These are phyloP conservation scores for Promerops cafer DNA, from an alignment of 2,113 vertebrate genomes.

Conservation along the genomic window DNA sequence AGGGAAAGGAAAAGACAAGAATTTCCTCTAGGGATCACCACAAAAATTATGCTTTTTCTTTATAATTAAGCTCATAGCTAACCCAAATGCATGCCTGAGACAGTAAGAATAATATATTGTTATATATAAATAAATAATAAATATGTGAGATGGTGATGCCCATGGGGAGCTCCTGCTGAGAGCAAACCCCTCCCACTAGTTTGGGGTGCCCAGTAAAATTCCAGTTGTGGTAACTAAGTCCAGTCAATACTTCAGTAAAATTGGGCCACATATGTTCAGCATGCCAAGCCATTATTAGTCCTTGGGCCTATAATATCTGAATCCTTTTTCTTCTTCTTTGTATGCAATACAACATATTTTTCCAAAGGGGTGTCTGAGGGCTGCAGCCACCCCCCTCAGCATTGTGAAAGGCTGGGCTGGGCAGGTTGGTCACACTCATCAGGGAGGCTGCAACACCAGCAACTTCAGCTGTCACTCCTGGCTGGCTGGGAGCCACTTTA, in stretches of 20 bases:
- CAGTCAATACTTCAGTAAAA: not conserved
- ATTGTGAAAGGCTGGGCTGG: not conserved
- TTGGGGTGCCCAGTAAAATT: not conserved
- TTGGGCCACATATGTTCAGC: fast-evolving
- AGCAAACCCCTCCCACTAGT: not conserved
- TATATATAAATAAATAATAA: not conserved
- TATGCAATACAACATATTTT: not conserved
- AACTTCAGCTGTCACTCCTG: not conserved
- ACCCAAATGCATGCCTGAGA: not conserved
- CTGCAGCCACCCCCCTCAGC: not conserved
- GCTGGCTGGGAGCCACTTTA: not conserved
- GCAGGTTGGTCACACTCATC: not conserved
- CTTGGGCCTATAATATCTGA: not conserved
- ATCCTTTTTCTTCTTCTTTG: not conserved
- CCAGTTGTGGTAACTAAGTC: not conserved
- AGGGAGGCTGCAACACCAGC: not conserved
- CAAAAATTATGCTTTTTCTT: not conserved
- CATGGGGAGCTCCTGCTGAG: not conserved
- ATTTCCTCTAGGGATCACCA: not conserved
- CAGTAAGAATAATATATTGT: not conserved
- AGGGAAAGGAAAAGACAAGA: not conserved
- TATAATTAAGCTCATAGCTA: not conserved
- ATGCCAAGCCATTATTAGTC: fast-evolving
- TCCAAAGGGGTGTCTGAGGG: not conserved
- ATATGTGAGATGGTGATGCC: not conserved